Evolutionary conservation across 1,140 invertebrate species (phyloP).

Genomic region (Brachionus plicatilis): DNA sequence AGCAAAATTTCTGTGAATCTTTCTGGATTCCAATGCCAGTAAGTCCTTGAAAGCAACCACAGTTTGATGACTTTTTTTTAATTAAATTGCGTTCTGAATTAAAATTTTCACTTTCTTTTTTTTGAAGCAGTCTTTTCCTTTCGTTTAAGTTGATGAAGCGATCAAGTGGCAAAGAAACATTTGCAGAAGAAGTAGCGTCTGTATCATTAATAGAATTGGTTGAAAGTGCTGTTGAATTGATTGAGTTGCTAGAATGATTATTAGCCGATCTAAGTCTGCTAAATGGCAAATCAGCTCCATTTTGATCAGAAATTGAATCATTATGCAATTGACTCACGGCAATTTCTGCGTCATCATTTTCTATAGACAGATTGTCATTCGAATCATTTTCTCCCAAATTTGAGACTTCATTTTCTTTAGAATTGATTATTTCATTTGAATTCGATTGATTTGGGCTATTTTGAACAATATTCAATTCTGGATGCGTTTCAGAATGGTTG

Average conservation of each 20-base stretch:
- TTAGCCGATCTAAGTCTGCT: background rate
- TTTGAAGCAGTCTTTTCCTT: background rate
- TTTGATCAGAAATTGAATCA: background rate
- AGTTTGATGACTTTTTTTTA: background rate
- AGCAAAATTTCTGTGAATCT: conserved; percentile 44
- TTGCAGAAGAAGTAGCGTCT: background rate
- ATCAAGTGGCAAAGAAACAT: background rate
- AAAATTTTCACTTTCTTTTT: background rate
- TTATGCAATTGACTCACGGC: background rate
- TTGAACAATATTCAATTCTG: background rate
- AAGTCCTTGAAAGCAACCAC: background rate
- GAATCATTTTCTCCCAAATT: background rate
- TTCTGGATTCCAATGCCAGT: background rate
- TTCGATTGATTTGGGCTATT: background rate
- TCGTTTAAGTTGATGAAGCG: too few species aligned
- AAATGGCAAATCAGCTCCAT: background rate
- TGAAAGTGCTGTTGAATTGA: background rate
- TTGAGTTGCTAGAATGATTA: background rate
- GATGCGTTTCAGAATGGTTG: background rate
- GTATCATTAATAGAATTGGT: background rate
- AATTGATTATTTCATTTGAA: background rate
- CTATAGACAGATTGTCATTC: background rate
- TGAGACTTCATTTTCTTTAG: background rate
- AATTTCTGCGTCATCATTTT: background rate
- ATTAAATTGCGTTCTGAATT: background rate